Conservation (phyloP, 2,888 invertebrate genomes). For the Idaea straminata region DNA sequence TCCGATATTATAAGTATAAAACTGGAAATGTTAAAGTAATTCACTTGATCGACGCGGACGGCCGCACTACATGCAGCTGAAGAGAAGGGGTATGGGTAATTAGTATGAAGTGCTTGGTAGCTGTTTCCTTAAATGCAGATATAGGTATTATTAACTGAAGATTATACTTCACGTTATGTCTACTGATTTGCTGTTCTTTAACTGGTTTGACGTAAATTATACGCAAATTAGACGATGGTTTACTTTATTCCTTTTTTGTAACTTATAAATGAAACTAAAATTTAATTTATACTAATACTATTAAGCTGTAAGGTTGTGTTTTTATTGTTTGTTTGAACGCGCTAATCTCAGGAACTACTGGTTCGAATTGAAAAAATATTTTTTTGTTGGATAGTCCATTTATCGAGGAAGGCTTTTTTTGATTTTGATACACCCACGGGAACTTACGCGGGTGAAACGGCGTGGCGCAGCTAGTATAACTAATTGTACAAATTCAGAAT, state of each 20-base stretch:
- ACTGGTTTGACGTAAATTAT: neutral
- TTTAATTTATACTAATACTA: too few species aligned
- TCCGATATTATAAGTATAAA: constrained; percentile 54
- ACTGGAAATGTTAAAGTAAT: constrained; percentile 49
- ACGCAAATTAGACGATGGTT: neutral
- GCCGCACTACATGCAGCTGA: constrained; percentile 38
- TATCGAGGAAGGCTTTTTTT: too few species aligned
- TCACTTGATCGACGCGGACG: constrained; percentile 40
- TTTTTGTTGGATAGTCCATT: too few species aligned
- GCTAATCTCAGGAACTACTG: too few species aligned
- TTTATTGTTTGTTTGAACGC: too few species aligned
- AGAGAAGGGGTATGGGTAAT: constrained; percentile 38
- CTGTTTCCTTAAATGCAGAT: constrained; percentile 28
- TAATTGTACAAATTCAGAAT: too few species aligned
- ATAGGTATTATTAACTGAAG: constrained; percentile 22
- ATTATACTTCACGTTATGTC: constrained; percentile 9
- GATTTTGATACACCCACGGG: too few species aligned
- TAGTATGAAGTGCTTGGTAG: constrained; percentile 38
- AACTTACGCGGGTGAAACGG: too few species aligned
- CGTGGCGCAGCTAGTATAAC: too few species aligned
- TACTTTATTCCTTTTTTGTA: neutral
- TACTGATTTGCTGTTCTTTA: neutral
- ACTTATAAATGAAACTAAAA: neutral
- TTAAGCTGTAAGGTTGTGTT: too few species aligned
- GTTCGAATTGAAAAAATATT: too few species aligned